Percentiles rank a stretch among this genome's conserved stretches.
These are phyloP conservation scores for Hylaeus anthracinus DNA, from an alignment of 1,140 invertebrate species.

Conservation along the genomic window DNA sequence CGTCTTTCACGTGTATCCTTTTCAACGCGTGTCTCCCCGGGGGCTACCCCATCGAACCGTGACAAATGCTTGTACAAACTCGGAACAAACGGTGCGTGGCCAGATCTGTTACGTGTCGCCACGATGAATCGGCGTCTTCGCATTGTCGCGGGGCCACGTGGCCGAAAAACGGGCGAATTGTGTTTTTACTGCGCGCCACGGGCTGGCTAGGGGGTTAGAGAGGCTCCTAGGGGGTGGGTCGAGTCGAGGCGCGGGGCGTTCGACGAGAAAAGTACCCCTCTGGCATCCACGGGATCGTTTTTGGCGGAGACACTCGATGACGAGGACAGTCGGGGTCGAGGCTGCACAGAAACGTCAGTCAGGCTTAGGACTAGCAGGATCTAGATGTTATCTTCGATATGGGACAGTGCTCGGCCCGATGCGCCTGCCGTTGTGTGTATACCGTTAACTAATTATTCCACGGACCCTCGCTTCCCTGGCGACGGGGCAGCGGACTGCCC, in stretches of 20 bases:
- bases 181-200: slow-evolving; percentile 64
- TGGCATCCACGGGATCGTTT: slow-evolving; percentile 33
- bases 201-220: slow-evolving; percentile 53
- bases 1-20: slow-evolving; percentile 16
- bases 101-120: slow-evolving; percentile 61
- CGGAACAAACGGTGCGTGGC: slow-evolving; percentile 55
- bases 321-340: slow-evolving; percentile 55
- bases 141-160: slow-evolving; percentile 57
- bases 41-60: slow-evolving; percentile 31
- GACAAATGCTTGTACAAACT: slow-evolving; percentile 62
- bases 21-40: neutral
- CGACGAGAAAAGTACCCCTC: slow-evolving; percentile 62
- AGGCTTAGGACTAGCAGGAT: slow-evolving; percentile 72
- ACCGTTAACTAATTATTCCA: slow-evolving; percentile 71
- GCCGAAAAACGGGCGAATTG: slow-evolving; percentile 61
- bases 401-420: slow-evolving; percentile 34
- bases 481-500: slow-evolving; percentile 31
- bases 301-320: slow-evolving; percentile 54
- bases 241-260: slow-evolving; percentile 59
- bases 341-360: slow-evolving; percentile 76
- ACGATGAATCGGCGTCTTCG: slow-evolving; percentile 51
- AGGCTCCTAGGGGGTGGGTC: slow-evolving; percentile 24
- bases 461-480: slow-evolving; percentile 27
- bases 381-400: slow-evolving; percentile 66
- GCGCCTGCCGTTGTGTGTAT: slow-evolving; percentile 40